phyloP scores from a whole-genome alignment of 1,140 invertebrate genomes.

The Zaprionus gabonicus region DNA sequence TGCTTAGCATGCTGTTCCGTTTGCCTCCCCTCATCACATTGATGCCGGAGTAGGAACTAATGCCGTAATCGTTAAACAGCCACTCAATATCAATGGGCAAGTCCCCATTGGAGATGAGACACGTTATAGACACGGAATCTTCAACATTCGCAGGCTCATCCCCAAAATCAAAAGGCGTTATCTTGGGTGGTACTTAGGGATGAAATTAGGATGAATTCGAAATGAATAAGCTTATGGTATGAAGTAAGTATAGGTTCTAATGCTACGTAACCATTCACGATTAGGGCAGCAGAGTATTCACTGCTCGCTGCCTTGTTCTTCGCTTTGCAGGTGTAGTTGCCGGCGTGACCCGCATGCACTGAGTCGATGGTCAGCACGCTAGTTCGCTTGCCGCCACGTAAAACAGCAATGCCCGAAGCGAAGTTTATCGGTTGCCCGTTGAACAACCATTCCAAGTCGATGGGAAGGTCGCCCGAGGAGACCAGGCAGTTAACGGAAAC shows the following conservation, averaged over 20 bases:
- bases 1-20: constrained; percentile 90
- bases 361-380: constrained; percentile 91
- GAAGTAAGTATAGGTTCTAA: background rate
- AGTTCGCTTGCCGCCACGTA: constrained; percentile 85
- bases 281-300: constrained; percentile 87
- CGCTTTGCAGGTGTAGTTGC: constrained; percentile 89
- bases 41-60: constrained; percentile 89
- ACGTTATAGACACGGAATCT: constrained; percentile 90
- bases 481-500: constrained; percentile 91
- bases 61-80: constrained; percentile 89
- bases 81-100: constrained; percentile 90
- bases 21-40: constrained; percentile 90
- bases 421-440: constrained; percentile 85
- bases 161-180: constrained; percentile 88
- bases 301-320: constrained; percentile 90
- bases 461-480: constrained; percentile 92
- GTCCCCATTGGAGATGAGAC: constrained; percentile 91
- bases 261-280: constrained; percentile 88
- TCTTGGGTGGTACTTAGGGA: constrained; percentile 65
- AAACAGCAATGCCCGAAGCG: constrained; percentile 69
- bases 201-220: constrained; percentile 4
- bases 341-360: constrained; percentile 88
- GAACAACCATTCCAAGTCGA: constrained; percentile 92
- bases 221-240: background rate
- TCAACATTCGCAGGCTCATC: constrained; percentile 92